Base-by-base conservation (phyloP, 2,888 invertebrate genomes). In the Steromphala cineraria region DNA sequence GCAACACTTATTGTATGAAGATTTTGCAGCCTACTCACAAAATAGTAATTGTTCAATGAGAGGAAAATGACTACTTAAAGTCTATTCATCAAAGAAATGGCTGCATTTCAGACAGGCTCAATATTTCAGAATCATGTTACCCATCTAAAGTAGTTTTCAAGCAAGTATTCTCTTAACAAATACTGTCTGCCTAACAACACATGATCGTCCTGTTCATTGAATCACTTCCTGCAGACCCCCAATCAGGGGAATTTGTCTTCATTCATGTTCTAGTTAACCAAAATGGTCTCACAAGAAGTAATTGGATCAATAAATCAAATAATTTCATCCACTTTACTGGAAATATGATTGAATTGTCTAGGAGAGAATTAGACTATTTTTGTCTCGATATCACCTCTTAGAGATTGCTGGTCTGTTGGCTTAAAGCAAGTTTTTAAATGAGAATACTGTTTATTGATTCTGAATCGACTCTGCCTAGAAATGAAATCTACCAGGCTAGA, bases 281-380 rank as follows among this genome's bases (percentile, higher is more conserved):
- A 71, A 36, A 71, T 71, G 31, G 36, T 36, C 71, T 40, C 19
- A 71, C 40, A 71, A 71, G 36, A 36, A 36, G 19, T 71, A 40
- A 71, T 40, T 71, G 28, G 71, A 71, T 71, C 71, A 40, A 71
- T 71, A 71, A 71, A 71, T 71, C 71, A 71, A 19, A 71, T 71
- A 71, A 71, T 40, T 71, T 71, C 71, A 71, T 71, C 71, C 71
- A 36, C 71, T 71, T 36, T 36, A 36, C 31, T 36, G 40, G 31
- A 31, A 71, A 40, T 71, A 36, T 71, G 71, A 71, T 71, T 71
- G 71, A 71, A 40, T 36, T 19, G 40, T 71, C 71, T 71, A 19
- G 19, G 31, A 71, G 36, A 31, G 71, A 71, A 71, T 36, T 36
- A 31, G 71, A 71, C 71, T 71, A 19, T 62, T 62, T 62, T 62